Conservation (phyloP, 2,797 vertebrate genomes). For the Microctenopoma stevenorrisi region DNA sequence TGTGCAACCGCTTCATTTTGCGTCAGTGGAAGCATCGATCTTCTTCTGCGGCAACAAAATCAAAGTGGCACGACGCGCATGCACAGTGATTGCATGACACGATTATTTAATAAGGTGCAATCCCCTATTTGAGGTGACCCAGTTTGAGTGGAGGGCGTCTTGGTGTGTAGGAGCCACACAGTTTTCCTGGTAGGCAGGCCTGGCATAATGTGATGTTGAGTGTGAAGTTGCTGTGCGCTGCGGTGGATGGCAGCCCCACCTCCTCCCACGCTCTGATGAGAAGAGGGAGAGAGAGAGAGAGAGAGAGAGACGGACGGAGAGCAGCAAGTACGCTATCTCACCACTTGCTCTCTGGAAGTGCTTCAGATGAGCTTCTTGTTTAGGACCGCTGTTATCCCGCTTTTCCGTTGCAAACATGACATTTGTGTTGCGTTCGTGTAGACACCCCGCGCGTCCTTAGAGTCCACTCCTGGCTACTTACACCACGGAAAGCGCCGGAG, state of each 20-base stretch:
- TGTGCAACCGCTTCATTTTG: neutral
- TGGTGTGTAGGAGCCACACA: constrained; percentile 65
- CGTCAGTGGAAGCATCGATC: neutral
- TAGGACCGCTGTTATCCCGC: constrained; percentile 14
- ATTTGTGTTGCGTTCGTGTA: constrained; percentile 18
- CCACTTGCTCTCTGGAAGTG: constrained; percentile 82
- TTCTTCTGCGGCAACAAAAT: neutral
- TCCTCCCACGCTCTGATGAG: constrained; percentile 81
- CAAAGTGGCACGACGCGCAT: neutral
- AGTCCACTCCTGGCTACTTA: constrained; percentile 45
- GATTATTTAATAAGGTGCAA: constrained; percentile 34
- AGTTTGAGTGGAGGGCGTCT: constrained; percentile 70
- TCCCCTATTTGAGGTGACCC: constrained; percentile 60
- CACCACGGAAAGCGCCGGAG: constrained; percentile 38
- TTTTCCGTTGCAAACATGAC: constrained; percentile 28
- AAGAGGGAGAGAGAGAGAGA: constrained; percentile 59
- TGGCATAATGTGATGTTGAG: constrained; percentile 73
- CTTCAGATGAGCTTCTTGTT: constrained; percentile 71
- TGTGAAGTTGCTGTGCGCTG: constrained; percentile 80
- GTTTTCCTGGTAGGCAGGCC: constrained; percentile 64
- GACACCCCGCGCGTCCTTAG: constrained; percentile 35
- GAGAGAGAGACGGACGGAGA: constrained; percentile 43
- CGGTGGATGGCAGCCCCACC: constrained; percentile 81
- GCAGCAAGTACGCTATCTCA: constrained; percentile 73
- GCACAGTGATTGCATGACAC: constrained; percentile 3